Evolutionary conservation across 1,140 invertebrate genomes (phyloP).

Genomic region (Hesperophylax magnus): DNA sequence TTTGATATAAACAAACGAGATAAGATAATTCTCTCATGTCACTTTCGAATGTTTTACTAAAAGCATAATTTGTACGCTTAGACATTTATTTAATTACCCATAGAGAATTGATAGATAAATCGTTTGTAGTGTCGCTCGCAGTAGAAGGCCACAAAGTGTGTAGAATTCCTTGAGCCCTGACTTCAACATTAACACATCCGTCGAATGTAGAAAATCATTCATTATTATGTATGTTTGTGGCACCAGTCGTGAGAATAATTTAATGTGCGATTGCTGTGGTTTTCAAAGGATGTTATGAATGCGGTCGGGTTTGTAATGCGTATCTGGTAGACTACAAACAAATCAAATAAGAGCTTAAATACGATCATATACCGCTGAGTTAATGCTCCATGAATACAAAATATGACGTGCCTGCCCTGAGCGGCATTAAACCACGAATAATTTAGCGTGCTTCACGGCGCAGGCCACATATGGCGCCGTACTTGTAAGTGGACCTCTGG

Average conservation of each 20-base stretch:
- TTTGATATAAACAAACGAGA: no score
- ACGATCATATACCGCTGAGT: slow-evolving; percentile 39
- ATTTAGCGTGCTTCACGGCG: slow-evolving; percentile 26
- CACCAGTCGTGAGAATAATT: background rate
- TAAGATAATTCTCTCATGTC: no score
- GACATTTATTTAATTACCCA: no score
- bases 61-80: no score
- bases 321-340: slow-evolving; percentile 30
- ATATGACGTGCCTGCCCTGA: slow-evolving; percentile 37
- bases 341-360: slow-evolving; percentile 39
- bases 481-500: background rate
- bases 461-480: background rate
- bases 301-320: slow-evolving; percentile 6
- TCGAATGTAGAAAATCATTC: no score
- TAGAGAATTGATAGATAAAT: no score
- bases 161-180: no score
- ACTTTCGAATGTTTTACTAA: no score
- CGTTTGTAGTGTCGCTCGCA: no score
- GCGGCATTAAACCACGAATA: slow-evolving; percentile 45
- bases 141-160: no score
- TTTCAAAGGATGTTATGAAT: slow-evolving; percentile 28
- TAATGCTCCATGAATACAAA: slow-evolving; percentile 49
- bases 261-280: slow-evolving; percentile 7
- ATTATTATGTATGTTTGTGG: no score
- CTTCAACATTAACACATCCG: no score